Percentiles rank a stretch among this genome's conserved stretches.
These are phyloP conservation scores for Aricia artaxerxes DNA, from an alignment of 2,888 invertebrate species.

Conservation along the genomic window DNA sequence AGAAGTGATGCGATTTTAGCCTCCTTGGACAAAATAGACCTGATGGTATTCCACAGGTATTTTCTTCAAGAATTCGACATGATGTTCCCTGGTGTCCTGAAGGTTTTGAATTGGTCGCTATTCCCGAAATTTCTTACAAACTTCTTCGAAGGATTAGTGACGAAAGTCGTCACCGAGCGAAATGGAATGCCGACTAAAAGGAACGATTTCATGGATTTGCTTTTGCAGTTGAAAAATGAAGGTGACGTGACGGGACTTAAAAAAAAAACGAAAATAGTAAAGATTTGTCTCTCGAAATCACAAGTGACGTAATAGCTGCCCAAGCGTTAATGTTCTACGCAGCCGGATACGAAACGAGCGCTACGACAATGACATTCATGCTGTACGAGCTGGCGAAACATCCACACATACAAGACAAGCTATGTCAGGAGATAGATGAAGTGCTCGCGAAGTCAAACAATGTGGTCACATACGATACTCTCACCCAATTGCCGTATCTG, in stretches of 20 bases:
- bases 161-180: slow-evolving; percentile 43
- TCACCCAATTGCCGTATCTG: slow-evolving; percentile 62
- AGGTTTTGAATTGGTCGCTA: slow-evolving; percentile 45
- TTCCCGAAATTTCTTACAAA: slow-evolving; percentile 44
- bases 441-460: slow-evolving; percentile 51
- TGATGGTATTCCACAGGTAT: slow-evolving; percentile 34
- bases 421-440: slow-evolving; percentile 53
- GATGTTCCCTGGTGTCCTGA: slow-evolving; percentile 55
- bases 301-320: slow-evolving; percentile 26
- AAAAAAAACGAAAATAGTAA: neutral
- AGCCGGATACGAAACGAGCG: slow-evolving; percentile 70
- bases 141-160: slow-evolving; percentile 45
- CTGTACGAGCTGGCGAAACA: slow-evolving; percentile 59
- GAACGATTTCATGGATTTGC: slow-evolving; percentile 31
- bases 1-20: neutral
- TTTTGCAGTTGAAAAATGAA: slow-evolving; percentile 47
- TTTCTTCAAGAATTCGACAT: slow-evolving; percentile 49
- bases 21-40: slow-evolving; percentile 44
- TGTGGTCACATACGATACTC: slow-evolving; percentile 57
- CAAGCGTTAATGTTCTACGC: slow-evolving; percentile 50
- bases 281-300: slow-evolving; percentile 20
- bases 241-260: slow-evolving; percentile 48
- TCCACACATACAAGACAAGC: slow-evolving; percentile 58
- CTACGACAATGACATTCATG: slow-evolving; percentile 59
- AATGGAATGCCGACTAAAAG: slow-evolving; percentile 19